Evolutionary conservation across 2,888 invertebrate genomes (phyloP).

Genomic region (Nomada ruficornis): DNA sequence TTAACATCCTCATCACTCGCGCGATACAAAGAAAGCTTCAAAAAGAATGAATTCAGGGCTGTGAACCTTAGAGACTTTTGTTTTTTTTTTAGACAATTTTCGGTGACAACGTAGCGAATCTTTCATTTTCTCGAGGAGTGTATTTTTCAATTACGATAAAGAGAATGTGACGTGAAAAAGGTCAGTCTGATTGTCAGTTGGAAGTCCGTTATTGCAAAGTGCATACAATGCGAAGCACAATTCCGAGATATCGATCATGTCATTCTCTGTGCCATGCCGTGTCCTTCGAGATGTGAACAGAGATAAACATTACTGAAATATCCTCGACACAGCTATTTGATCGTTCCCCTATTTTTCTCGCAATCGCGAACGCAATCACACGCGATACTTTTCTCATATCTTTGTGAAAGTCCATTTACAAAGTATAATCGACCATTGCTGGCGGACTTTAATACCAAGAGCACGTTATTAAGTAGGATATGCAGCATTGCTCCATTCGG

Average conservation of each 20-base stretch:
- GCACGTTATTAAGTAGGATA: no score
- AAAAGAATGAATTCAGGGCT: no score
- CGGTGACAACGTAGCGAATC: no score
- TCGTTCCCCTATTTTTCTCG: slow-evolving; percentile 40
- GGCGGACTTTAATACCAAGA: no score
- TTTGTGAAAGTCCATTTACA: no score
- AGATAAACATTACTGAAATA: slow-evolving; percentile 60
- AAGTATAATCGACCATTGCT: no score
- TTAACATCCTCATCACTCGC: no score
- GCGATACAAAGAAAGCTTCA: no score
- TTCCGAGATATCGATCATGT: slow-evolving; percentile 63
- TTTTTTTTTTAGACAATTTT: no score
- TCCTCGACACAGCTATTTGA: slow-evolving; percentile 27
- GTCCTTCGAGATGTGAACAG: slow-evolving; percentile 60
- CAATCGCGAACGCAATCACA: not conserved
- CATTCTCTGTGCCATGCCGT: slow-evolving; percentile 33
- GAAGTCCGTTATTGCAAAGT: slow-evolving; percentile 43
- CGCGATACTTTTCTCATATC: not conserved
- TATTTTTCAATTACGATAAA: slow-evolving; percentile 47
- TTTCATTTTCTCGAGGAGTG: not conserved
- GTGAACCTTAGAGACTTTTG: no score
- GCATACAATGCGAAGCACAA: slow-evolving; percentile 47
- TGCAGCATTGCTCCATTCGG: no score
- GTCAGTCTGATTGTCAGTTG: slow-evolving; percentile 36
- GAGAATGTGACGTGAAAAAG: slow-evolving; percentile 48